These are phyloP conservation scores for Holocentrus rufus DNA, from an alignment of 2,797 vertebrate species.

Conservation along the genomic window DNA sequence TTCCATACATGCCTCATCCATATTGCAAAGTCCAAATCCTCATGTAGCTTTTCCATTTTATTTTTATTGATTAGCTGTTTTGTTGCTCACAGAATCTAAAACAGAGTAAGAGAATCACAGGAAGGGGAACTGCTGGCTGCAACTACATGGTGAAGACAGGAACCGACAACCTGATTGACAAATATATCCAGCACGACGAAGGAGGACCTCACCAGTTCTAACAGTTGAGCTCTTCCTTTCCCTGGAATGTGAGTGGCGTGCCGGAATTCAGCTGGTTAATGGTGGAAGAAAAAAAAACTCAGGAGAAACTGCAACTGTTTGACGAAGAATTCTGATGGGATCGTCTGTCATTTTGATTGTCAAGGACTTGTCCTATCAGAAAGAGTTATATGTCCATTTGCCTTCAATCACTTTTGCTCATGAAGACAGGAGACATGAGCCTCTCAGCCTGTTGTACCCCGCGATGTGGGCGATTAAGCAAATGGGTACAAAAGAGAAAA, in stretches of 20 bases:
- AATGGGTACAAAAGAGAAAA: neutral
- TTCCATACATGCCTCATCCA: too few relatives aligned
- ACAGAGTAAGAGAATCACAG: too few relatives aligned
- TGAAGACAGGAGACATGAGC: conserved; percentile 1
- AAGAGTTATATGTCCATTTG: conserved; percentile 33
- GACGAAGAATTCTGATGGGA: conserved; percentile 13
- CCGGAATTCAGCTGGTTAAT: conserved; percentile 13
- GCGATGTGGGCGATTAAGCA: conserved; percentile 10
- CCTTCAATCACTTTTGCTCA: conserved; percentile 15
- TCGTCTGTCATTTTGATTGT: conserved; percentile 33
- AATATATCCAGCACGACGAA: too few relatives aligned
- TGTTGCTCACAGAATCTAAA: too few relatives aligned
- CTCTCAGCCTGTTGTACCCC: neutral
- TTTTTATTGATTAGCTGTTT: too few relatives aligned
- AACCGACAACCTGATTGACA: too few relatives aligned
- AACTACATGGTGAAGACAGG: too few relatives aligned
- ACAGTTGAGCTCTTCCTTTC: too few relatives aligned
- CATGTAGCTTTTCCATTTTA: too few relatives aligned
- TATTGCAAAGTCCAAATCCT: too few relatives aligned
- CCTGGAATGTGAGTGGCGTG: neutral
- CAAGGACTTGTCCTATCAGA: conserved; percentile 24
- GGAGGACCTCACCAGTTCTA: too few relatives aligned
- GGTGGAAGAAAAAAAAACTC: neutral
- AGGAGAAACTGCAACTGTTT: conserved; percentile 5
- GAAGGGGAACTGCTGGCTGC: too few relatives aligned